phyloP scores from a whole-genome alignment of 37 sponge, comb jelly and placozoan species.

The Diacarnus erythraeanus region DNA sequence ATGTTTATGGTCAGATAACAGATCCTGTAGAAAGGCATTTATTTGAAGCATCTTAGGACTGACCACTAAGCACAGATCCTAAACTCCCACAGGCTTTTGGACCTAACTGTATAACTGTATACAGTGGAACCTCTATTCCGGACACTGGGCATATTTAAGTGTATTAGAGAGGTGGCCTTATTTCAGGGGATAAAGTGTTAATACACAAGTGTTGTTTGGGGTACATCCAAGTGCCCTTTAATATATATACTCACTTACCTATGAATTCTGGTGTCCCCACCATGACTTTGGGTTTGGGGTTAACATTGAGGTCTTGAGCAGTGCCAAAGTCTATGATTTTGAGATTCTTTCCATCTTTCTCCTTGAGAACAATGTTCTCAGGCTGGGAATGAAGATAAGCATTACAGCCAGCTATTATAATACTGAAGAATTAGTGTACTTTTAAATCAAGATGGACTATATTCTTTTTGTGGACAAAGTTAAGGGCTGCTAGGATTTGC shows the following conservation, averaged over 20 bases:
- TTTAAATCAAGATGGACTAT: conserved; percentile 88
- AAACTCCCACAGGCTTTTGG: too few relatives aligned
- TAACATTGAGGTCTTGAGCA: conserved; percentile 49
- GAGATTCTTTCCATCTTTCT: conserved; percentile 39
- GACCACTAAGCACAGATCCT: too few relatives aligned
- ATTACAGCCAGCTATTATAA: background rate
- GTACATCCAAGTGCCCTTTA: background rate
- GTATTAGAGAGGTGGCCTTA: too few relatives aligned
- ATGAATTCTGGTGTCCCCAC: conserved; percentile 91
- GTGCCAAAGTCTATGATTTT: conserved; percentile 87
- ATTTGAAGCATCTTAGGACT: too few relatives aligned
- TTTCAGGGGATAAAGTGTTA: too few relatives aligned
- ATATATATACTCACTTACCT: conserved; percentile 34
- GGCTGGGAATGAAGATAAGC: conserved; percentile 52
- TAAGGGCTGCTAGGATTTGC: conserved; percentile 64
- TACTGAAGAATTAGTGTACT: conserved; percentile 30
- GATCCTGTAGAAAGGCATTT: too few relatives aligned
- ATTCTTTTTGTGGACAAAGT: conserved; percentile 54
- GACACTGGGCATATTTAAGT: too few relatives aligned
- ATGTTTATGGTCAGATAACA: too few relatives aligned
- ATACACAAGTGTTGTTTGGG: background rate
- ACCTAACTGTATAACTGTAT: too few relatives aligned
- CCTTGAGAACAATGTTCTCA: conserved; percentile 81
- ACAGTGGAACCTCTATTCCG: too few relatives aligned
- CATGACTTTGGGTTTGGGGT: conserved; percentile 39